phyloP scores from a whole-genome alignment of 2,113 vertebrate species.

The Gadus chalcogrammus region DNA sequence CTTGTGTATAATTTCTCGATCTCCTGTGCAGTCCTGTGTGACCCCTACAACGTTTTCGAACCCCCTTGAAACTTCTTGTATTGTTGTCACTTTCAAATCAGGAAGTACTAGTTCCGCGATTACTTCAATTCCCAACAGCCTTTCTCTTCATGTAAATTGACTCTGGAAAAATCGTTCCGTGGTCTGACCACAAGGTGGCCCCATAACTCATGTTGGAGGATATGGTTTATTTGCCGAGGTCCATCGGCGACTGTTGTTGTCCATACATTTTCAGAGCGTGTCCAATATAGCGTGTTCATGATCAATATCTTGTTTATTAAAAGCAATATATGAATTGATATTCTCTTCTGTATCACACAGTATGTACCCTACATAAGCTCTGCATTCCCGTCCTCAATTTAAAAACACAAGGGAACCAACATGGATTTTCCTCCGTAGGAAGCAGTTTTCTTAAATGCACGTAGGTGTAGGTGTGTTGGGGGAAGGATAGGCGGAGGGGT shows the following conservation, averaged over 20 bases:
- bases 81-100: conserved; percentile 36
- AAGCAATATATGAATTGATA: neutral
- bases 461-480: conserved; percentile 12
- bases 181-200: conserved; percentile 36
- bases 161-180: neutral
- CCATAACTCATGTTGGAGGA: neutral
- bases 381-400: neutral
- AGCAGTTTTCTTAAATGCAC: neutral
- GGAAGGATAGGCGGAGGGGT: neutral
- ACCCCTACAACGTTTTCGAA: conserved; percentile 24
- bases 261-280: neutral
- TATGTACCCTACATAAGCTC: neutral
- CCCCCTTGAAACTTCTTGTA: conserved; percentile 12
- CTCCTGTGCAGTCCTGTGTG: neutral
- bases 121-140: conserved; percentile 53
- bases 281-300: neutral
- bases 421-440: neutral
- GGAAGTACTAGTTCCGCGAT: conserved; percentile 50
- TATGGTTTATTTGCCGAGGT: too few relatives aligned
- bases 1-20: conserved; percentile 2
- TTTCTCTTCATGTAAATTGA: neutral
- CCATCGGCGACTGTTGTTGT: neutral
- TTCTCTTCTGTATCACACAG: neutral
- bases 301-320: neutral
- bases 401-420: neutral